Evolutionary conservation across 2,888 invertebrate species (phyloP).

Genomic region (Pristionchus exspectatus): DNA sequence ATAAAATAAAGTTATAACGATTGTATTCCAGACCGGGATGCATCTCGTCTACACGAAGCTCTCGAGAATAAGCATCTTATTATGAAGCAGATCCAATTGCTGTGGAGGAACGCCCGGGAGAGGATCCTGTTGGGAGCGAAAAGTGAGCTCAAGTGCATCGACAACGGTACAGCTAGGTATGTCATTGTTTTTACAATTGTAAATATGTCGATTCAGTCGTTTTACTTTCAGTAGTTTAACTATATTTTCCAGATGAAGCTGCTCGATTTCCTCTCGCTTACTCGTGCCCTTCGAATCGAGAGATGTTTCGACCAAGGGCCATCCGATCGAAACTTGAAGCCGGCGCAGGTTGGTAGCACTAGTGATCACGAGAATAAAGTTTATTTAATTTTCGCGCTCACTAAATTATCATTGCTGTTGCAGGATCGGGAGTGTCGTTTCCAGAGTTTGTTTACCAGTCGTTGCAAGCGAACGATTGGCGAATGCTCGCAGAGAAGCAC

Average conservation of each 20-base stretch:
- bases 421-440: slow-evolving; percentile 88
- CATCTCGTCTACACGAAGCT: slow-evolving; percentile 41
- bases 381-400: too few relatives aligned
- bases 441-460: slow-evolving; percentile 97
- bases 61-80: slow-evolving; percentile 40
- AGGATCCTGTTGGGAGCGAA: neutral
- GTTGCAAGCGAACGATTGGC: slow-evolving; percentile 97
- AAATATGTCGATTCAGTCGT: neutral
- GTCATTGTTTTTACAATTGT: neutral
- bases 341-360: slow-evolving; percentile 29
- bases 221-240: neutral
- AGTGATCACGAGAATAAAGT: too few relatives aligned
- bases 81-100: slow-evolving; percentile 56
- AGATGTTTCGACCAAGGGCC: slow-evolving; percentile 85
- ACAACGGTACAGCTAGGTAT: slow-evolving; percentile 90
- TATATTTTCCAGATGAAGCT: slow-evolving; percentile 82
- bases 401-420: neutral
- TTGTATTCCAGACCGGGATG: slow-evolving; percentile 84
- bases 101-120: slow-evolving; percentile 48
- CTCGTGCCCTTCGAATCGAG: slow-evolving; percentile 90
- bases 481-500: slow-evolving; percentile 87
- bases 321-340: slow-evolving; percentile 68
- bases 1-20: neutral
- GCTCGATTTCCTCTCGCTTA: slow-evolving; percentile 89
- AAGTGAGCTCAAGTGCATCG: slow-evolving; percentile 85